phyloP scores from a whole-genome alignment of 2,888 invertebrate genomes.

The Dendrolimus pini region DNA sequence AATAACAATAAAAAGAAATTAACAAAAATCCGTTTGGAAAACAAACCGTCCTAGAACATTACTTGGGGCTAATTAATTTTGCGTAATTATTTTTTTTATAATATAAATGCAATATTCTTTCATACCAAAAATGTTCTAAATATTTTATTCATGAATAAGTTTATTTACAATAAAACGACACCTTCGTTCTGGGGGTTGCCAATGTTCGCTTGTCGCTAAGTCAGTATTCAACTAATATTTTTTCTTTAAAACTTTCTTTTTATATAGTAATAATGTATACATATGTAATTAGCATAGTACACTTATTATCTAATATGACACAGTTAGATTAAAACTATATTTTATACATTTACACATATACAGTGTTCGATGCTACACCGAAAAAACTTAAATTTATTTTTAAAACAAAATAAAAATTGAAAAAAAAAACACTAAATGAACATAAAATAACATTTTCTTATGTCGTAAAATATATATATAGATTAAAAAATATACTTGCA shows the following conservation, averaged over 20 bases:
- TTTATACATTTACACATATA: slow-evolving; percentile 72
- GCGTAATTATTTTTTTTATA: slow-evolving; percentile 32
- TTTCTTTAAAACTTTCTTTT: slow-evolving; percentile 54
- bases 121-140: slow-evolving; percentile 60
- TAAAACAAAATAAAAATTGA: no score
- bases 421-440: no score
- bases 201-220: slow-evolving; percentile 37
- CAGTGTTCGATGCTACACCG: slow-evolving; percentile 46
- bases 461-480: no score
- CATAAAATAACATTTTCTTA: no score
- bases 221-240: slow-evolving; percentile 67
- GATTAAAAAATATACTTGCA: no score
- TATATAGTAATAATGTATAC: slow-evolving; percentile 61
- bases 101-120: slow-evolving; percentile 69
- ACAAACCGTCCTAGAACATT: slow-evolving; percentile 68
- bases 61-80: slow-evolving; percentile 47
- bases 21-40: slow-evolving; percentile 66
- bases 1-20: slow-evolving; percentile 72
- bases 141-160: slow-evolving; percentile 51
- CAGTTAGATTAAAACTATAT: slow-evolving; percentile 70
- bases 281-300: slow-evolving; percentile 73
- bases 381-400: slow-evolving; percentile 11
- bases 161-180: slow-evolving; percentile 59
- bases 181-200: slow-evolving; percentile 35
- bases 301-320: slow-evolving; percentile 73